Evolutionary conservation across 2,113 vertebrate genomes (phyloP), one percentile per base, ranked within the genome.

Genomic region (Pycnonotus jocosus): DNA sequence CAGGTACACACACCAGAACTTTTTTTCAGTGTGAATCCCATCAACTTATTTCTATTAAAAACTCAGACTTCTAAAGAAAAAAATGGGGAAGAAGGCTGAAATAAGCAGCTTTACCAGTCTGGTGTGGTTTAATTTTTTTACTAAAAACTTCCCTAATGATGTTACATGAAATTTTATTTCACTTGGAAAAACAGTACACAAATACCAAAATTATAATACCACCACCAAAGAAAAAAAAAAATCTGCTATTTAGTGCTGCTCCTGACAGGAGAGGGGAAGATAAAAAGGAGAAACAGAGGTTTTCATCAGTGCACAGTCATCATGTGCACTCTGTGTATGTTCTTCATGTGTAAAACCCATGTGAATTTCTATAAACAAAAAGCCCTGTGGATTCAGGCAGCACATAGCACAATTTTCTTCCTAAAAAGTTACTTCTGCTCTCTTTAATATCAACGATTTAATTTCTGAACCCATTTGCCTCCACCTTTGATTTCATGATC

Each of bases 271-370:
- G 15, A 11, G 4, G 11, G n/a, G 12, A 79, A 57, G 12, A 47
- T 4, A 78, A 1, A 11, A 65, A 72, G 27, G 9, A 73, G 51
- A 60, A 89, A 70, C 9, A 76, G 30, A 54, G 35, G 24, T 33
- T 72, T 76, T 51, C n/a, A 35, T 58, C 23, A 58, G n/a, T 58
- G 57, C 5, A 86, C 8, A 20, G 3, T 23, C 78, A 65, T 14
- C 57, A 73, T 0, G 0, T 35, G 30, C 2, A 44, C 35, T 81
- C 21, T 53, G 28, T 17, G 9, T 3, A 0, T 7, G 12, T 64
- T 40, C 37, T 77, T 28, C 58, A 48, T 35, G 50, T 19, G 27
- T 17, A 81, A 81, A 88, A 24, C 35, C 27, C 44, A 73, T 1
- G 0, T 68, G 71, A 24, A 0, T 0, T 47, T 66, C 33, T 11